Percentiles rank a stretch among this genome's conserved stretches.
Conservation (phyloP, 2,888 invertebrate genomes). For the Heterodera filipjevi region DNA sequence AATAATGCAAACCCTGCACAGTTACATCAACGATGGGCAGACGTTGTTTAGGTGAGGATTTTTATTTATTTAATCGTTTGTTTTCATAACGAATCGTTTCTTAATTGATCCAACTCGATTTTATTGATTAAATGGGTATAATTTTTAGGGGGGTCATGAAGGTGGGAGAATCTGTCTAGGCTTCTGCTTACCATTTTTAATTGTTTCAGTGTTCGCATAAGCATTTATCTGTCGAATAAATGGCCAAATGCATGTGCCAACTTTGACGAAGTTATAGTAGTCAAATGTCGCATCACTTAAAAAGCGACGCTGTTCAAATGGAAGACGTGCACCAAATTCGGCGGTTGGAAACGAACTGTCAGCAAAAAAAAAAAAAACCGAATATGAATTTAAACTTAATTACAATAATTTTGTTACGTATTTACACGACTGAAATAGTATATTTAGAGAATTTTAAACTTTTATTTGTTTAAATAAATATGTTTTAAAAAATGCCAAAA, state of each 20-base stretch:
- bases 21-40: constrained; percentile 79
- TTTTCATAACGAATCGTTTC: too few relatives aligned
- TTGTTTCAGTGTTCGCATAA: constrained; percentile 43
- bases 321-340: constrained; percentile 35
- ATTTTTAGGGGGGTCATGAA: too few relatives aligned
- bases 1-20: constrained; percentile 72
- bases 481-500: too few relatives aligned
- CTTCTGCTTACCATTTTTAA: neutral
- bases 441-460: too few relatives aligned
- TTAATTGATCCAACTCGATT: too few relatives aligned
- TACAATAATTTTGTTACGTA: too few relatives aligned
- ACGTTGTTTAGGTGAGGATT: constrained; percentile 66
- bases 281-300: constrained; percentile 53
- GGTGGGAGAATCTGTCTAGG: too few relatives aligned
- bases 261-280: constrained; percentile 46
- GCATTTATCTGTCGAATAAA: constrained; percentile 49
- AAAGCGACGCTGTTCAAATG: constrained; percentile 44
- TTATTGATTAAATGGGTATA: too few relatives aligned
- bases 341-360: constrained; percentile 40
- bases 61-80: too few relatives aligned
- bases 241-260: constrained; percentile 47
- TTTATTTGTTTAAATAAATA: too few relatives aligned
- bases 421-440: too few relatives aligned
- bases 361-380: constrained; percentile 50
- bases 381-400: too few relatives aligned